Base-by-base conservation (phyloP, 2,113 vertebrate genomes). In the Mixornis gularis region DNA sequence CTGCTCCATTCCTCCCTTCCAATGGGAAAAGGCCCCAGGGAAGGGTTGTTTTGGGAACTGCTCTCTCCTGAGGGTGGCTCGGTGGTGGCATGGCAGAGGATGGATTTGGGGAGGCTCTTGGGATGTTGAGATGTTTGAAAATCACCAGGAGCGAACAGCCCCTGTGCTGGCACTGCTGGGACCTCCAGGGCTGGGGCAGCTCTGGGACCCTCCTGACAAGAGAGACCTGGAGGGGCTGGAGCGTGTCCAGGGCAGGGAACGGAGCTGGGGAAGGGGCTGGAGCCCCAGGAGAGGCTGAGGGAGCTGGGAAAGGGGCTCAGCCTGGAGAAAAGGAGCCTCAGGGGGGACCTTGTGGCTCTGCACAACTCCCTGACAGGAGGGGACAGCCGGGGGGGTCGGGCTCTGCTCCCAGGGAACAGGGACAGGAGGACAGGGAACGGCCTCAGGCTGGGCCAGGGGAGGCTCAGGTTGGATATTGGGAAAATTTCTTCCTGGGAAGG, bases 401-500 rank as follows among this genome's bases (percentile, higher is more conserved):
- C 55, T 86, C 1, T 86, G 64, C 22, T 77, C 5, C 9, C 53
- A 52, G 17, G 17, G 13, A 51, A 59, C 43, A 76, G 17, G 16
- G 11, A 68, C 62, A 68, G 63, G 84, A 69, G 27, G 10, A 62
- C 55, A 70, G 56, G 73, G 4, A 62, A 63, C 3, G 0, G 74
- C 74, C 10, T 53, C 55, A 62, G 11, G 16, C 7, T 62, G 46
- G 3, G 3, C n/a, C 29, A 69, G 40, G n/a, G 29, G 10, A 62
- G 55, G 44, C 2, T 11, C 56, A 60, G 72, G 34, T 0, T 7
- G 56, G 43, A 24, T 3, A 1, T 12, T 11, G 22, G 24, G 48
- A 5, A 3, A 0, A 71, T 56, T 27, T 0, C 36, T 16, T 0
- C 30, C 0, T 14, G 14, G 43, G 5, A 72, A 43, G 3, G 8